These are phyloP conservation scores for Epinephelus fuscoguttatus DNA, from an alignment of 2,113 vertebrate species.

Conservation along the genomic window DNA sequence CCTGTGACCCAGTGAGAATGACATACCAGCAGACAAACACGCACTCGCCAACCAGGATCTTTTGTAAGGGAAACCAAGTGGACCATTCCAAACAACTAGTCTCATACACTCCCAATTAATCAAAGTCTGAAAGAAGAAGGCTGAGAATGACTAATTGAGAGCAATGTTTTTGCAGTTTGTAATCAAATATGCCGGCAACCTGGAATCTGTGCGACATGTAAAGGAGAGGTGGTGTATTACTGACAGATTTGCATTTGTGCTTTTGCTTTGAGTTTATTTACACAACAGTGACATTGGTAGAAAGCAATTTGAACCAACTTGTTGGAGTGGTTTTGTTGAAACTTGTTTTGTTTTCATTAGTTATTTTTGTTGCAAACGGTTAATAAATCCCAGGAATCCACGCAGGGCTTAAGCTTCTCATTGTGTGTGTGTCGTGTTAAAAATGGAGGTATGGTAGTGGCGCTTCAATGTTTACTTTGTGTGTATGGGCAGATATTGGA, in stretches of 20 bases:
- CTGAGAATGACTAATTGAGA: not conserved
- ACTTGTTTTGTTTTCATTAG: slow-evolving; percentile 15
- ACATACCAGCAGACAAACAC: not conserved
- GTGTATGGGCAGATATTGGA: not conserved
- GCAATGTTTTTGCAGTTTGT: not conserved
- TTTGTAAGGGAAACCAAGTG: not conserved
- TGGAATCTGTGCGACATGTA: not conserved
- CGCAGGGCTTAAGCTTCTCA: not conserved
- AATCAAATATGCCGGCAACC: not conserved
- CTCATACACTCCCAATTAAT: not conserved
- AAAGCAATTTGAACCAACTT: slow-evolving; percentile 5
- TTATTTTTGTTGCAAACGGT: slow-evolving; percentile 7
- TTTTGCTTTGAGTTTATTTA: slow-evolving; percentile 40
- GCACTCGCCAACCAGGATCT: not conserved
- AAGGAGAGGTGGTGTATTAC: not conserved
- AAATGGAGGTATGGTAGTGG: not conserved
- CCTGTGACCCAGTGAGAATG: not conserved
- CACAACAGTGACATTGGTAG: slow-evolving; percentile 7
- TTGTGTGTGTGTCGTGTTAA: not conserved
- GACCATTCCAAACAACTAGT: not conserved
- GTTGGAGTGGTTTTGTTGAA: slow-evolving; percentile 18
- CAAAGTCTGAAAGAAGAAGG: not conserved
- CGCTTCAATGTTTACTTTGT: not conserved
- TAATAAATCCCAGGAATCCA: not conserved
- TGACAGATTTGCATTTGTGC: slow-evolving; percentile 14